phyloP scores from a whole-genome alignment of 2,797 vertebrate genomes.

The Otolemur crassicaudatus region DNA sequence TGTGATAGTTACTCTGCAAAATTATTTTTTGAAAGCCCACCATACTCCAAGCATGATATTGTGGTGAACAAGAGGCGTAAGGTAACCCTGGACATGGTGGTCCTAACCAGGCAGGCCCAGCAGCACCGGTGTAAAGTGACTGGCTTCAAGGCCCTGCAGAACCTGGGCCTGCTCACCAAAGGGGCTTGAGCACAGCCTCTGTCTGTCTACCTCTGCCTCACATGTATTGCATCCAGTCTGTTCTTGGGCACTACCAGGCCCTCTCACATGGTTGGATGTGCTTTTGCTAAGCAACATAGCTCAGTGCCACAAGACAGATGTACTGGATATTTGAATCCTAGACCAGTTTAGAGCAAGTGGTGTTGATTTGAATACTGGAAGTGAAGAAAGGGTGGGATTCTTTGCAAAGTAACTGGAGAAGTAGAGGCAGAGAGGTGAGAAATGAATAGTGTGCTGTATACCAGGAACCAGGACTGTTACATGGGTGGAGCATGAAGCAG shows the following conservation, averaged over 20 bases:
- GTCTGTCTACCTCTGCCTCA: background rate
- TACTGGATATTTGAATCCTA: background rate
- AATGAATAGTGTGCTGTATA: fast-evolving
- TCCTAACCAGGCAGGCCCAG: background rate
- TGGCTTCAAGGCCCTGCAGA: background rate
- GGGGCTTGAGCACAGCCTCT: background rate
- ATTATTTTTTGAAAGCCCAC: background rate
- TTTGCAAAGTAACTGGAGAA: background rate
- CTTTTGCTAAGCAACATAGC: background rate
- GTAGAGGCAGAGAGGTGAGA: background rate
- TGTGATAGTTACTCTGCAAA: too few species aligned
- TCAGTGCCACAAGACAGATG: background rate
- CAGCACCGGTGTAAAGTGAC: background rate
- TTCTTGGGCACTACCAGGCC: background rate
- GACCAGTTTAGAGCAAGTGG: background rate
- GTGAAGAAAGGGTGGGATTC: background rate
- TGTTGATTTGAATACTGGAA: background rate
- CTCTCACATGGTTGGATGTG: background rate
- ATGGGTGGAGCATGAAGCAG: background rate
- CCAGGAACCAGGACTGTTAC: background rate
- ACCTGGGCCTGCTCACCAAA: background rate
- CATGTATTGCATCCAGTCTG: background rate
- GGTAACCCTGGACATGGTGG: background rate
- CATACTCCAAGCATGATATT: background rate
- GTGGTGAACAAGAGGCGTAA: background rate